Base-by-base conservation (phyloP, 1,140 invertebrate genomes). In the Araneus ventricosus region DNA sequence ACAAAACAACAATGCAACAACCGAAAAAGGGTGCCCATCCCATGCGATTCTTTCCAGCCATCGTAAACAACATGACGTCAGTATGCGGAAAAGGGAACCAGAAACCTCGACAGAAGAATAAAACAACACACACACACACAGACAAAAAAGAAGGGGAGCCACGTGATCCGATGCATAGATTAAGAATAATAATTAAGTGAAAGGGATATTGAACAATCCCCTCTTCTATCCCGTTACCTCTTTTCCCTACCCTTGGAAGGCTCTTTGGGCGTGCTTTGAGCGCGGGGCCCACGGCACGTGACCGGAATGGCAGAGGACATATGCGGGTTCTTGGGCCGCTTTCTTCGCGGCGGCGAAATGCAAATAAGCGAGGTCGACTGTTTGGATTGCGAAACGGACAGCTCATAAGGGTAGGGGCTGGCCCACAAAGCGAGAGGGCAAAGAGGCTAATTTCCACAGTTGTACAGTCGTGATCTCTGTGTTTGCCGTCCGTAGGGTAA, bases 121-220 rank as follows among this genome's bases (percentile, higher is more conserved):
- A 17, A 20, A 52, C 45, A 52, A n/a, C 52, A 86, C 22, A 41
- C 59, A 85, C 30, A 52, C n/a, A 34, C 14, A 24, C 52, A 57
- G 4, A 39, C 37, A 39, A 17, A 45, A 57, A 61, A 45, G 34
- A 87, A 59, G 34, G 4, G 22, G 59, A 87, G 20, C 70, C 84
- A 87, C 91, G 85, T 93, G 91, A 93, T 93, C 67, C 52, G 84
- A 93, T 93, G 91, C 91, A 87, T 93, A 93, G 91, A 93, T 93
- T 93, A 93, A 93, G 84, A 86, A 93, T 88, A 88, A 93, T 93
- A 93, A 93, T 93, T 93, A 93, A 93, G 84, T 93, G 91, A 93
- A 93, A 93, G 91, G 82, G 63, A 93, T 93, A 87, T 92, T 45
- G 84, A 52, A 92, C 37, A 85, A 92, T 85, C 39, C 41, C 37